Conservation (phyloP, 2,113 vertebrate species). For the Eretmochelys imbricata region DNA sequence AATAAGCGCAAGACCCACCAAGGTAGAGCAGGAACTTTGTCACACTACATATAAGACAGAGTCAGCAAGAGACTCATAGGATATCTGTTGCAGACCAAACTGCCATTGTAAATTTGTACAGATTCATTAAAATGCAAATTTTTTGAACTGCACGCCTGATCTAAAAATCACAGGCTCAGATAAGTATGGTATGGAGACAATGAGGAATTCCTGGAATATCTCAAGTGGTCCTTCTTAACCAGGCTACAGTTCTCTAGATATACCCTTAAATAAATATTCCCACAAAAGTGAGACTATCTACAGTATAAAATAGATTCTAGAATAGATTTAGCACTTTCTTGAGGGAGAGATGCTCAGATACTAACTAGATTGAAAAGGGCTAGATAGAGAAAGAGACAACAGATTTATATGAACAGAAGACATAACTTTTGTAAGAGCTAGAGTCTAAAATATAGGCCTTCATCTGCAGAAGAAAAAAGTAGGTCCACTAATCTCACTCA, state of each 20-base stretch:
- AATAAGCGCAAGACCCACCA: no score
- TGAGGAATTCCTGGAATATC: neutral
- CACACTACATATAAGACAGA: neutral
- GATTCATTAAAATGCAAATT: conserved; percentile 46
- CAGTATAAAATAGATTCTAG: neutral
- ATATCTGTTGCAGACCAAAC: neutral
- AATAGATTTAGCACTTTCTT: neutral
- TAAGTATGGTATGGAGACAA: conserved; percentile 10
- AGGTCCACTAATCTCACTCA: neutral
- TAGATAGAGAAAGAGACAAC: neutral
- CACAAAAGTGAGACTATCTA: neutral
- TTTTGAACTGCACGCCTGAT: conserved; percentile 32
- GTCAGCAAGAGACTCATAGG: neutral
- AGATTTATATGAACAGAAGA: neutral
- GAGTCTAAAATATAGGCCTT: neutral
- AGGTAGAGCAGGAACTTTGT: no score
- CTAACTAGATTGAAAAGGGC: fast-evolving
- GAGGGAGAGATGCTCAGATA: neutral
- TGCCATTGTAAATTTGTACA: conserved; percentile 27
- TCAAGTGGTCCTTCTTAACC: neutral
- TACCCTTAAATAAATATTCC: neutral
- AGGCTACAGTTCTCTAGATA: neutral
- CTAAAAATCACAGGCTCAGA: conserved; percentile 34
- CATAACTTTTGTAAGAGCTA: neutral
- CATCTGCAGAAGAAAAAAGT: neutral